Evolutionary conservation across 2,113 vertebrate genomes (phyloP).

Genomic region (Chaetodon trifascialis): DNA sequence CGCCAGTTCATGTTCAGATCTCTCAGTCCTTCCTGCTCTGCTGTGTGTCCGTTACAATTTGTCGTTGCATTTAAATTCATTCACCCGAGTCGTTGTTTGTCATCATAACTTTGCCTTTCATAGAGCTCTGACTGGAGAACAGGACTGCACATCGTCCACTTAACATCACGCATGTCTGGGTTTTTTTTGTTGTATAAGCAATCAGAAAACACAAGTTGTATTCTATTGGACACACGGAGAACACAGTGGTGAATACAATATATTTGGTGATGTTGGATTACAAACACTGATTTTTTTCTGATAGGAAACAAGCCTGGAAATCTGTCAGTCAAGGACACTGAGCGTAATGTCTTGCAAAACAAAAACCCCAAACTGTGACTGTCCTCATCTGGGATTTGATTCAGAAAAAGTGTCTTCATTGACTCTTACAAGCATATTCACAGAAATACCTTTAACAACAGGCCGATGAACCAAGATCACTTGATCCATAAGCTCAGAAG

Average conservation of each 20-base stretch:
- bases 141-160: slow-evolving; percentile 40
- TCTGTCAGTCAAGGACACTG: slow-evolving; percentile 71
- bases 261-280: slow-evolving; percentile 78
- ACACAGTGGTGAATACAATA: slow-evolving; percentile 78
- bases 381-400: neutral
- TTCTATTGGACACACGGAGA: slow-evolving; percentile 6
- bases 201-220: slow-evolving; percentile 12
- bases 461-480: neutral
- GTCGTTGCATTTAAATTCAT: neutral
- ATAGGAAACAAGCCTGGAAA: slow-evolving; percentile 80
- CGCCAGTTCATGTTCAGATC: neutral
- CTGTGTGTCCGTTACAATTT: neutral
- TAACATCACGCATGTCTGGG: slow-evolving; percentile 34
- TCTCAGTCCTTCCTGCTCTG: neutral
- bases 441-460: neutral
- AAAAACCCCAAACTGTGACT: slow-evolving; percentile 17
- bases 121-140: slow-evolving; percentile 53
- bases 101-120: slow-evolving; percentile 51
- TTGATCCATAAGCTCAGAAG: neutral
- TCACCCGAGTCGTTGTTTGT: neutral
- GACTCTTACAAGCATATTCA: neutral
- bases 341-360: slow-evolving; percentile 74
- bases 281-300: slow-evolving; percentile 71
- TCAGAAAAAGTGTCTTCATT: neutral
- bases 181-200: neutral